phyloP scores from a whole-genome alignment of 2,113 vertebrate species.

The Nesogale talazaci region DNA sequence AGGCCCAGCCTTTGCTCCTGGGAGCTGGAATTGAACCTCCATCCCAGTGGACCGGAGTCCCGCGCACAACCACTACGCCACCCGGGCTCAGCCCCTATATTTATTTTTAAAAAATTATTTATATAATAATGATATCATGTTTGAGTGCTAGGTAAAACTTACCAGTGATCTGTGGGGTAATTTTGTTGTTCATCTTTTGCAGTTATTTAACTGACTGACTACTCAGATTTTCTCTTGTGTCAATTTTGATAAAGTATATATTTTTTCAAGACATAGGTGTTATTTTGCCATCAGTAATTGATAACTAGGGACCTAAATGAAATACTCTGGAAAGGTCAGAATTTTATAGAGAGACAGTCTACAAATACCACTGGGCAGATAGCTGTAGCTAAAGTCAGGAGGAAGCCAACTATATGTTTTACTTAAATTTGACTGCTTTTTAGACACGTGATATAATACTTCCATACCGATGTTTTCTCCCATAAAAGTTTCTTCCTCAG shows the following conservation, averaged over 20 bases:
- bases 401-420: too few species aligned
- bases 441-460: not conserved
- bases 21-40: too few species aligned
- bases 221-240: constrained; percentile 5
- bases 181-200: not conserved
- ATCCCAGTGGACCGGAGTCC: too few species aligned
- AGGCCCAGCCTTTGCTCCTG: too few species aligned
- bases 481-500: not conserved
- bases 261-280: not conserved
- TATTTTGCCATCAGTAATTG: not conserved
- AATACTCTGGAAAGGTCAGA: not conserved
- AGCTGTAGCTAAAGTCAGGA: too few species aligned
- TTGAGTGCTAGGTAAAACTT: not conserved
- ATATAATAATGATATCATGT: not conserved
- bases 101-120: constrained; percentile 12
- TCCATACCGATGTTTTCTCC: not conserved
- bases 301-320: constrained; percentile 1
- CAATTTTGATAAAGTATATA: not conserved
- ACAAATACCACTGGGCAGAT: not conserved
- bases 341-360: not conserved
- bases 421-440: not conserved
- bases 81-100: too few species aligned
- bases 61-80: too few species aligned
- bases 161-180: not conserved
- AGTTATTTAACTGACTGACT: not conserved